phyloP scores from a whole-genome alignment of 2,797 vertebrate species.

The Sylvilagus floridanus region DNA sequence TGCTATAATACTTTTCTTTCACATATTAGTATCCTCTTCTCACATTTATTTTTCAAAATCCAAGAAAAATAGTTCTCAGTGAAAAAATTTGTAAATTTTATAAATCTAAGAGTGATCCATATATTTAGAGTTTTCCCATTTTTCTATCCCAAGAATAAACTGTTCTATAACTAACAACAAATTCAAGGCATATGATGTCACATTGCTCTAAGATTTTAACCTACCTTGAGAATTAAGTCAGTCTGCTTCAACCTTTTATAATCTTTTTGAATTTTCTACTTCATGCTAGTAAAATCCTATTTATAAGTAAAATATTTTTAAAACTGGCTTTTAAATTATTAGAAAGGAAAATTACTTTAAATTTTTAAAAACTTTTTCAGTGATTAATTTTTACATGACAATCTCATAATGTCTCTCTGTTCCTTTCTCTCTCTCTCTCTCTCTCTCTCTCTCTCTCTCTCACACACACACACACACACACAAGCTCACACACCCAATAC shows the following conservation, averaged over 20 bases:
- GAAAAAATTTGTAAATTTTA: neutral
- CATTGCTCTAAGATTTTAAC: constrained; percentile 23
- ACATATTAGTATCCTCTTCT: neutral
- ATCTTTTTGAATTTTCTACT: constrained; percentile 33
- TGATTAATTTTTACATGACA: constrained; percentile 26
- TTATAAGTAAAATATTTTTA: neutral
- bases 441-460: neutral
- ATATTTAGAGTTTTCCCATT: neutral
- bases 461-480: neutral
- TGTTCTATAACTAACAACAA: neutral
- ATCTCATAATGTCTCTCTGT: neutral
- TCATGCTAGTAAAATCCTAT: neutral
- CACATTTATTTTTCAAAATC: neutral
- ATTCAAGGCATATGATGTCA: neutral
- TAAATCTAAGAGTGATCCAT: neutral
- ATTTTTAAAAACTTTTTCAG: neutral
- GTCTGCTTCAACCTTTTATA: neutral
- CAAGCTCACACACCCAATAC: neutral
- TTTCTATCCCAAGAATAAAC: constrained; percentile 35
- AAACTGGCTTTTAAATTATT: neutral
- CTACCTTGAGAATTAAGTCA: constrained; percentile 14
- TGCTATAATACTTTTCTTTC: neutral
- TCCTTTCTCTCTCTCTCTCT: neutral
- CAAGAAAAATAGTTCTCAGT: neutral
- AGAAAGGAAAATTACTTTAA: neutral